These are phyloP conservation scores for Drosophila mayaguana DNA, from an alignment of 2,888 invertebrate species.

Conservation along the genomic window DNA sequence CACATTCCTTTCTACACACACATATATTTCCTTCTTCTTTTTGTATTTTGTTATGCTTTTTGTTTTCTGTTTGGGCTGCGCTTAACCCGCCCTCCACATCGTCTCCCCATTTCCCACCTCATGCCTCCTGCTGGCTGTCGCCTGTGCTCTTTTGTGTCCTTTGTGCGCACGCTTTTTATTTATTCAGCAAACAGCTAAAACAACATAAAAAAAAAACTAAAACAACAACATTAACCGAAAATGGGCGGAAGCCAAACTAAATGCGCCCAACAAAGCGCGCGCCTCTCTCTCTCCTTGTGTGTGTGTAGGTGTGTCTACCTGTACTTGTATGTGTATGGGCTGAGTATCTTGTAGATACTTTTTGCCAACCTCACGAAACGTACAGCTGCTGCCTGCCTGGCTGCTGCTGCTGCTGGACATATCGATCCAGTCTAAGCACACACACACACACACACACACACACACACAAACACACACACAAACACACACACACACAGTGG, in stretches of 20 bases:
- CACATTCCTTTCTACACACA: background rate
- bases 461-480: constrained; percentile 7
- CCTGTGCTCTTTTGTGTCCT: constrained; percentile 48
- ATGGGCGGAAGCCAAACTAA: constrained; percentile 63
- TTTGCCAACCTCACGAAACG: constrained; percentile 60
- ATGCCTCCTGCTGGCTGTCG: background rate
- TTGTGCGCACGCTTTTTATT: constrained; percentile 61
- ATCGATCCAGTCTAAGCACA: constrained; percentile 58
- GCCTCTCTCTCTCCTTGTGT: constrained; percentile 1
- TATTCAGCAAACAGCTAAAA: constrained; percentile 36
- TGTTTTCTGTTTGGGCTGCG: constrained; percentile 7
- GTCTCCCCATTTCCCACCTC: background rate
- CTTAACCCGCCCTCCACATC: background rate
- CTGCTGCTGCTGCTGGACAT: constrained; percentile 64
- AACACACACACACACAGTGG: constrained; percentile 5
- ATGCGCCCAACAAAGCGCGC: constrained; percentile 15
- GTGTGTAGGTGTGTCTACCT: constrained; percentile 11
- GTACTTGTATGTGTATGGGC: constrained; percentile 7
- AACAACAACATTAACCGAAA: constrained; percentile 36
- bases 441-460: background rate
- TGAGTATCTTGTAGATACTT: constrained; percentile 72
- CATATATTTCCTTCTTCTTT: background rate
- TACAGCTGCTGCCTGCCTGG: constrained; percentile 61
- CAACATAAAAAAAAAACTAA: constrained; percentile 23
- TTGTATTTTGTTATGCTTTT: constrained; percentile 2